phyloP scores from a whole-genome alignment of 2,888 invertebrate genomes.

The Lycocerus yunnanus region DNA sequence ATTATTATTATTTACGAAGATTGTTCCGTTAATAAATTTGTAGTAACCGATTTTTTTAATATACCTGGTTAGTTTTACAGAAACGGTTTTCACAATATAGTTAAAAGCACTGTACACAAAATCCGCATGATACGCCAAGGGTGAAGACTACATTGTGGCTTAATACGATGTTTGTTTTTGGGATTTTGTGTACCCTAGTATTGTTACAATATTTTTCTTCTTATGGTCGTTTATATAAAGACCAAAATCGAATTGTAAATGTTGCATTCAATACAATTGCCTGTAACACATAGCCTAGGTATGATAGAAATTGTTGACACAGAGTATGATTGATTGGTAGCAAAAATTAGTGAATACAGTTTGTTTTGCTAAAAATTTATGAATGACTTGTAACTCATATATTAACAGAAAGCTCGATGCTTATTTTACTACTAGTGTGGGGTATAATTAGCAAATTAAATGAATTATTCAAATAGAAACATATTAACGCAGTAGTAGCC shows the following conservation, averaged over 20 bases:
- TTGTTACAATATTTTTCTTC: constrained; percentile 37
- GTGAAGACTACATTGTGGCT: constrained; percentile 44
- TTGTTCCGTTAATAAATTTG: not conserved
- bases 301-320: constrained; percentile 47
- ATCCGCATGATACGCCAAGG: constrained; percentile 33
- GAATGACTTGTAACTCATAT: not conserved
- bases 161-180: constrained; percentile 52
- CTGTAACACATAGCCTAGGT: constrained; percentile 39
- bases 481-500: not conserved
- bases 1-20: not conserved
- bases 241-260: constrained; percentile 15
- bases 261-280: constrained; percentile 37
- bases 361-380: constrained; percentile 1
- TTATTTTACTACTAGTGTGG: not conserved
- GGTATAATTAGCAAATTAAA: not conserved
- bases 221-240: constrained; percentile 22
- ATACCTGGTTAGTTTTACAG: not conserved
- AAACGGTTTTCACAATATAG: constrained; percentile 18
- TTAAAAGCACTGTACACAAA: constrained; percentile 7
- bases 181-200: constrained; percentile 49
- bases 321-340: constrained; percentile 50
- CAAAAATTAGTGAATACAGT: constrained; percentile 44
- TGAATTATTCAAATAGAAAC: not conserved
- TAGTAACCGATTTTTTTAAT: not conserved
- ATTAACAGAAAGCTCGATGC: not conserved